These are phyloP conservation scores for Proteles cristata DNA, from an alignment of 2,113 vertebrate genomes.

Conservation along the genomic window DNA sequence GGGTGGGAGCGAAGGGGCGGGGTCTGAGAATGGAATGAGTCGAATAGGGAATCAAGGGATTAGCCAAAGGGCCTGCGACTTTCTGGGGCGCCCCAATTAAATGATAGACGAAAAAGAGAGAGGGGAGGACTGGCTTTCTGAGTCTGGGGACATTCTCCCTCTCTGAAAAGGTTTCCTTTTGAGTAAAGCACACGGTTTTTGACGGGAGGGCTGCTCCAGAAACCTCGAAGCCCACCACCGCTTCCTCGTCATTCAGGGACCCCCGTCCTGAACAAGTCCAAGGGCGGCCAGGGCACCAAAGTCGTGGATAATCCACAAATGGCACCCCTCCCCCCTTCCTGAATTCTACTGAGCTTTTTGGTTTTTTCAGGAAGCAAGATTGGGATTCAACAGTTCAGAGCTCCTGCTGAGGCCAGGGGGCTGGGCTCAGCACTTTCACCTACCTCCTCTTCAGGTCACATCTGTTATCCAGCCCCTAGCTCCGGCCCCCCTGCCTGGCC, in stretches of 20 bases:
- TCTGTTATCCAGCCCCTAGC: conserved; percentile 78
- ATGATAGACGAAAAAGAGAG: not conserved
- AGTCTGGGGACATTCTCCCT: not conserved
- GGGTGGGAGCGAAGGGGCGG: conserved; percentile 72
- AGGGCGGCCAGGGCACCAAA: not conserved
- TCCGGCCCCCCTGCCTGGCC: conserved; percentile 72
- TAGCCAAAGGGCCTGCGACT: conserved; percentile 48
- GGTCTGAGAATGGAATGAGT: conserved; percentile 64
- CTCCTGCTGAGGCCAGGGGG: conserved; percentile 67
- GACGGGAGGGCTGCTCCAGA: not conserved
- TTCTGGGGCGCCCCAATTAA: conserved; percentile 44
- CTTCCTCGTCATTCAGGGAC: not conserved
- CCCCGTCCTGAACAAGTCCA: not conserved
- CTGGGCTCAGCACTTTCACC: conserved; percentile 78
- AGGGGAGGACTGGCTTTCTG: not conserved
- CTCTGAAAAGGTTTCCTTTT: not conserved
- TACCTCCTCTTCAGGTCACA: conserved; percentile 78
- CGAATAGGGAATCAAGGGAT: conserved; percentile 35
- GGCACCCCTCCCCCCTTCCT: not conserved
- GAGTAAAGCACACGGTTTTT: not conserved
- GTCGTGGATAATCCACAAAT: not conserved
- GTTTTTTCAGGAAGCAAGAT: conserved; percentile 17
- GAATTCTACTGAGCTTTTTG: conserved; percentile 25
- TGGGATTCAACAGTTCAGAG: conserved; percentile 62
- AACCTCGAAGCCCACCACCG: not conserved